These are phyloP conservation scores for Bicyclus anynana DNA, from an alignment of 1,140 invertebrate genomes.

Conservation along the genomic window DNA sequence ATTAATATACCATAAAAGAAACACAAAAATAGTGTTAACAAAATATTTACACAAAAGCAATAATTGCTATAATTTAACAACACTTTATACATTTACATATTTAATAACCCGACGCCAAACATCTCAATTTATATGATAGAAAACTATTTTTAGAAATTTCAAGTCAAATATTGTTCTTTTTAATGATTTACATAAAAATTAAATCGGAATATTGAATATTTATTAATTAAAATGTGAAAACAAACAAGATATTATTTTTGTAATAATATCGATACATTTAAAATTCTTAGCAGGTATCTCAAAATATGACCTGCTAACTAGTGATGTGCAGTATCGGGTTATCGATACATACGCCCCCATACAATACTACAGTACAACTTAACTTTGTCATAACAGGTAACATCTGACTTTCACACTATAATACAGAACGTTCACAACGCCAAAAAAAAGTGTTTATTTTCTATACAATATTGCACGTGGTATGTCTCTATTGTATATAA, in stretches of 20 bases:
- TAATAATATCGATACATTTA: background rate
- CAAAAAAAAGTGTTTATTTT: slow-evolving; percentile 64
- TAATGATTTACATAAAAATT: too few relatives aligned
- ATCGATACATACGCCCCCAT: slow-evolving; percentile 29
- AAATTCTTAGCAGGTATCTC: background rate
- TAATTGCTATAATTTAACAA: slow-evolving; percentile 73
- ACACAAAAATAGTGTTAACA: slow-evolving; percentile 60
- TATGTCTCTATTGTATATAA: slow-evolving; percentile 61
- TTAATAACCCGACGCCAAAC: background rate
- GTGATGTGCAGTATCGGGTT: background rate
- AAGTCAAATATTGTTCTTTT: background rate
- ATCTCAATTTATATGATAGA: background rate
- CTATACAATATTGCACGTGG: slow-evolving; percentile 72
- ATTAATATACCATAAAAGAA: slow-evolving; percentile 50
- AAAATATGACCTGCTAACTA: background rate
- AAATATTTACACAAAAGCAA: slow-evolving; percentile 74
- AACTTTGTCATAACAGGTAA: slow-evolving; percentile 76
- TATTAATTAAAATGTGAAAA: too few relatives aligned
- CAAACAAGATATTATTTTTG: too few relatives aligned
- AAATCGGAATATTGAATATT: too few relatives aligned
- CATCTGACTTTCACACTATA: slow-evolving; percentile 75
- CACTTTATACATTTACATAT: slow-evolving; percentile 68
- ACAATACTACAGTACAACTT: slow-evolving; percentile 67
- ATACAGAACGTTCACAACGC: slow-evolving; percentile 76
- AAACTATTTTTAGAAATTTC: background rate